phyloP scores from a whole-genome alignment of 2,113 vertebrate genomes.

The Gobiocypris rarus region DNA sequence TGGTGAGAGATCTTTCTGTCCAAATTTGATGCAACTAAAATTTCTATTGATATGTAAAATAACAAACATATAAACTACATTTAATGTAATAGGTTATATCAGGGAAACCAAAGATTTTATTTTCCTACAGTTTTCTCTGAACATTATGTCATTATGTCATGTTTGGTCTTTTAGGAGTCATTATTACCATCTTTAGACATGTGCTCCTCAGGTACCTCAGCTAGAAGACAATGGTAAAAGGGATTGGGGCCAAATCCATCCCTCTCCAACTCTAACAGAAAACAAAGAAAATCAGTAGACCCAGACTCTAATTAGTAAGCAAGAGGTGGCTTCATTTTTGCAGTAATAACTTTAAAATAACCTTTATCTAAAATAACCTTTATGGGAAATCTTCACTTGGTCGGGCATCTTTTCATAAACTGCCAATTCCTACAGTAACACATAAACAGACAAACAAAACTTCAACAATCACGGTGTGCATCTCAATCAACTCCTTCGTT shows the following conservation, averaged over 20 bases:
- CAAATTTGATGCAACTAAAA: background rate
- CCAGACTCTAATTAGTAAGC: background rate
- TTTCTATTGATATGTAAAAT: background rate
- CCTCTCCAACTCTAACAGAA: constrained; percentile 68
- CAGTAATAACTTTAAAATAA: background rate
- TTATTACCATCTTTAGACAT: constrained; percentile 70
- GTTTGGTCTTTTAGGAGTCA: constrained; percentile 5
- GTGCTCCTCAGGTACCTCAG: constrained; percentile 73
- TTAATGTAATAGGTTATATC: background rate
- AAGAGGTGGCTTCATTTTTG: background rate
- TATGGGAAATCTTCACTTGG: constrained; percentile 71
- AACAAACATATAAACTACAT: background rate
- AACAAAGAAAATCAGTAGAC: constrained; percentile 33
- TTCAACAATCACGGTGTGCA: background rate
- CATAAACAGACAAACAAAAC: background rate
- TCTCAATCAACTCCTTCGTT: too few species aligned
- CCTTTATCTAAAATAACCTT: constrained; percentile 60
- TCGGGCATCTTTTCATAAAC: constrained; percentile 76
- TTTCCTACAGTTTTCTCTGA: background rate
- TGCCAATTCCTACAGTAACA: constrained; percentile 70
- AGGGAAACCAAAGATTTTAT: background rate
- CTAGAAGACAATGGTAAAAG: constrained; percentile 76
- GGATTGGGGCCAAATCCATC: constrained; percentile 78
- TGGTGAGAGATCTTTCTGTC: background rate
- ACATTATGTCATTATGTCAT: background rate